Conservation (phyloP, 1,140 invertebrate species). For the Lerema accius region DNA sequence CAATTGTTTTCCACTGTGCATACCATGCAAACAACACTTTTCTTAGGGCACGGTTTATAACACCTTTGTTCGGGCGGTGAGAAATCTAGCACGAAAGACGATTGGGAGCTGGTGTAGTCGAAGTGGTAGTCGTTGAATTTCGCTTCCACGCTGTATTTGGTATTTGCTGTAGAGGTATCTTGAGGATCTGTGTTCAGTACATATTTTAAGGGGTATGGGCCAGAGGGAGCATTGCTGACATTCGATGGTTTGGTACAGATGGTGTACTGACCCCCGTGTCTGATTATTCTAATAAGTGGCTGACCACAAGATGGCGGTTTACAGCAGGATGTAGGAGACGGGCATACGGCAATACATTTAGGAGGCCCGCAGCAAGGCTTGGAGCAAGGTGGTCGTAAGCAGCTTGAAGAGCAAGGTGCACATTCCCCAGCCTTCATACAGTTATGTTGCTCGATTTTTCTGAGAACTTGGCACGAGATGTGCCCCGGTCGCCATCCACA, state of each 20-base stretch:
- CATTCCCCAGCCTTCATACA: slow-evolving; percentile 58
- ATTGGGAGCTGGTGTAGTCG: slow-evolving; percentile 71
- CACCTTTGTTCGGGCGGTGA: slow-evolving; percentile 66
- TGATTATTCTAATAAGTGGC: slow-evolving; percentile 63
- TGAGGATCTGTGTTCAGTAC: slow-evolving; percentile 60
- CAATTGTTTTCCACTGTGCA: slow-evolving; percentile 24
- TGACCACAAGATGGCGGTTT: slow-evolving; percentile 44
- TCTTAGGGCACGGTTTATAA: slow-evolving; percentile 52
- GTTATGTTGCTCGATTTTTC: slow-evolving; percentile 68
- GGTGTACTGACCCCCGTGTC: slow-evolving; percentile 68
- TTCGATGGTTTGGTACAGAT: slow-evolving; percentile 72
- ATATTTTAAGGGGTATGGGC: slow-evolving; percentile 72
- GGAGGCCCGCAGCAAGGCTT: slow-evolving; percentile 54
- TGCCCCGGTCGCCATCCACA: slow-evolving; percentile 77
- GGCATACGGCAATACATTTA: slow-evolving; percentile 52
- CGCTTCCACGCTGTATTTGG: slow-evolving; percentile 69
- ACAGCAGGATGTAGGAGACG: slow-evolving; percentile 51
- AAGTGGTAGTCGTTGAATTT: slow-evolving; percentile 75
- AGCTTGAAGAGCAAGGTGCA: slow-evolving; percentile 46
- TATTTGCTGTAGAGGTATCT: slow-evolving; percentile 33
- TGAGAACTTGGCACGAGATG: slow-evolving; percentile 69
- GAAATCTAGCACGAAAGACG: slow-evolving; percentile 73
- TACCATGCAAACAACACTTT: slow-evolving; percentile 43
- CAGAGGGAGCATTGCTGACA: slow-evolving; percentile 65
- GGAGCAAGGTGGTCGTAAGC: slow-evolving; percentile 45